A percentile compares a stretch with the other conserved stretches of the same genome.
These are phyloP conservation scores for Tinea trinotella DNA, from an alignment of 2,888 invertebrate genomes.

Conservation along the genomic window DNA sequence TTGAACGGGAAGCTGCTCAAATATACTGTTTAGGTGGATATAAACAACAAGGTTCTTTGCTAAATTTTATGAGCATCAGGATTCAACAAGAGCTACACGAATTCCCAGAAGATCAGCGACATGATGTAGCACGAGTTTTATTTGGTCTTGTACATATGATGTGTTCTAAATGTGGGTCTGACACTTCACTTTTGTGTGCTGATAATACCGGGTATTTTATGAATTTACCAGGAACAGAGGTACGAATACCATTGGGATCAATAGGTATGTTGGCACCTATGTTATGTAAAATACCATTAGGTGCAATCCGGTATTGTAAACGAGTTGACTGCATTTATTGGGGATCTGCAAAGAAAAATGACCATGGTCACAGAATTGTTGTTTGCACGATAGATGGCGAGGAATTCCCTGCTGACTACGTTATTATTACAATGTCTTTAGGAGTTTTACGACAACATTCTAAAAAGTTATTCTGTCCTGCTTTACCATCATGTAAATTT, in stretches of 20 bases:
- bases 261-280: conserved; percentile 77
- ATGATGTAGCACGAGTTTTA: conserved; percentile 78
- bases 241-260: conserved; percentile 75
- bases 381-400: conserved; percentile 79
- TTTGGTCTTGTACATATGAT: conserved; percentile 76
- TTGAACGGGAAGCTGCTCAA: conserved; percentile 75
- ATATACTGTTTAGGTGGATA: conserved; percentile 74
- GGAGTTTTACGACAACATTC: conserved; percentile 80
- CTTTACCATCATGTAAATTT: conserved; percentile 78
- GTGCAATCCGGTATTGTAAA: conserved; percentile 75
- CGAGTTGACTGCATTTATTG: conserved; percentile 80
- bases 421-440: conserved; percentile 82
- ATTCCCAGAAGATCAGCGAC: conserved; percentile 76
- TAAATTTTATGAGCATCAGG: conserved; percentile 76
- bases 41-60: conserved; percentile 75
- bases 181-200: conserved; percentile 57
- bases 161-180: conserved; percentile 76
- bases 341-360: conserved; percentile 67
- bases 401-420: conserved; percentile 82
- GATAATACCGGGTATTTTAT: conserved; percentile 55
- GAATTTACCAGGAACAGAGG: conserved; percentile 72
- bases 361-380: conserved; percentile 55
- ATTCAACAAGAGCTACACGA: conserved; percentile 79
- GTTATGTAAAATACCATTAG: conserved; percentile 75
- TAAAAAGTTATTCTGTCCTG: conserved; percentile 78